Base-by-base conservation (phyloP, 37 sponge, comb jelly and placozoan species). In the Haliclona indistincta region DNA sequence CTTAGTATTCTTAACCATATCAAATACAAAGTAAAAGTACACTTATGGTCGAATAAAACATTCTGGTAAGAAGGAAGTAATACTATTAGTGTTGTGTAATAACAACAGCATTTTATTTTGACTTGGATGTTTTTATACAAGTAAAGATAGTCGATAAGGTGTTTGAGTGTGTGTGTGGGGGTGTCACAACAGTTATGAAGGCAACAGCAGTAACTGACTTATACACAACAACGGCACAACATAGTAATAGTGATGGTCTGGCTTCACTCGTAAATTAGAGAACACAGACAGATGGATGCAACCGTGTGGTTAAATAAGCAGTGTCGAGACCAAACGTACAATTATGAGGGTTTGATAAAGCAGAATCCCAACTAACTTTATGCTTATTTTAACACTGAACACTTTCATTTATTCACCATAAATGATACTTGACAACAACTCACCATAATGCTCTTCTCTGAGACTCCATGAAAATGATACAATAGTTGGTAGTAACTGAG, bases 401-500 rank as follows among this genome's bases (percentile, higher is more conserved):
- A 13, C 13, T 20, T 49, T 49, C 53, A 49, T 17, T 13, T 17
- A 49, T 17, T 20, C 53, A 13, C 53, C 13, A 13, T 17, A 49
- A 13, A 13, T 17, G 17, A 13, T 17, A 13, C 53, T 20, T 17
- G 53, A 56, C 23, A 5, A n/a, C 4, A 26, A 40, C 79, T 55
- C 45, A 83, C 83, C 33, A 68, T 74, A 35, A 83, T 75, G 28
- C 56, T 56, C 13, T 54, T 54, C 69, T 75, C 76, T 20, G 83
- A 67, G 15, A 60, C 63, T 19, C 43, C 40, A 22, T 42, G 19
- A 61, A 75, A 83, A 37, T 61, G 25, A 0, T 4, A 19, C 28
- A 67, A 29, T 2, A 83, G 51, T 23, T 74, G 55, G n/a, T 68
- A 60, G 45, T 83, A 83, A 62, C 62, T 74, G 38, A 83, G 47